phyloP scores from a whole-genome alignment of 2,113 vertebrate species.

The Aviceda subcristata region DNA sequence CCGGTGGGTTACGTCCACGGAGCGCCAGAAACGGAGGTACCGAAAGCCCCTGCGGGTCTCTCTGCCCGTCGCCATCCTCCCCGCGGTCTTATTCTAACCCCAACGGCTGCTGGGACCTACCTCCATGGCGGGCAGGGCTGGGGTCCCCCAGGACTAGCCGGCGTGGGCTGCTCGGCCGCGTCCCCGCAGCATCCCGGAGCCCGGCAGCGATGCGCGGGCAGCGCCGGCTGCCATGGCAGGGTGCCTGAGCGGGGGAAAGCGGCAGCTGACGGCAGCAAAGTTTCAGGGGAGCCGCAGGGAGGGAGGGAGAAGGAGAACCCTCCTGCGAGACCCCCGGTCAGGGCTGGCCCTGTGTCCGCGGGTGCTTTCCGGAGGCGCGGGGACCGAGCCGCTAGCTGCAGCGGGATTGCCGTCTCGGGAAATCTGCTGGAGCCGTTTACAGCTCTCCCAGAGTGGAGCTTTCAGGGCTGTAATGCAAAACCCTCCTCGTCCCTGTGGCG shows the following conservation, averaged over 20 bases:
- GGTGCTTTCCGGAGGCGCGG: neutral
- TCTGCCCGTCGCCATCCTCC: neutral
- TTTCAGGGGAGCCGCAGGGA: neutral
- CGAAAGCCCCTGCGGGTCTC: accelerated
- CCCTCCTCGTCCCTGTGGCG: neutral
- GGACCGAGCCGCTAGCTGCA: neutral
- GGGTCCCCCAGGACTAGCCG: neutral
- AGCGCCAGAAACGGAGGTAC: neutral
- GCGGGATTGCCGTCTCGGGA: constrained; percentile 21
- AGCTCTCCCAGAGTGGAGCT: neutral
- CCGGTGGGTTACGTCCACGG: neutral
- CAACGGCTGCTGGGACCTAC: neutral
- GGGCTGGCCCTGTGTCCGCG: neutral
- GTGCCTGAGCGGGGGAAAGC: neutral
- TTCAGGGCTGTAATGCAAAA: constrained; percentile 1
- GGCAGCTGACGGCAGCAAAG: neutral
- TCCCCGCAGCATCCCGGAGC: neutral
- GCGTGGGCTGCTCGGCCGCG: neutral
- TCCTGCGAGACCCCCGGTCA: neutral
- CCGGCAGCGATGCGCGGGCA: neutral
- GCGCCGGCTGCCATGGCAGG: neutral
- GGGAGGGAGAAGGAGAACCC: neutral
- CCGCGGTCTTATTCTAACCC: accelerated
- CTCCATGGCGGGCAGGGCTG: constrained; percentile 24
- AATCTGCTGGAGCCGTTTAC: constrained; percentile 42